phyloP scores from a whole-genome alignment of 2,888 invertebrate genomes.

The Crossocerus cetratus region DNA sequence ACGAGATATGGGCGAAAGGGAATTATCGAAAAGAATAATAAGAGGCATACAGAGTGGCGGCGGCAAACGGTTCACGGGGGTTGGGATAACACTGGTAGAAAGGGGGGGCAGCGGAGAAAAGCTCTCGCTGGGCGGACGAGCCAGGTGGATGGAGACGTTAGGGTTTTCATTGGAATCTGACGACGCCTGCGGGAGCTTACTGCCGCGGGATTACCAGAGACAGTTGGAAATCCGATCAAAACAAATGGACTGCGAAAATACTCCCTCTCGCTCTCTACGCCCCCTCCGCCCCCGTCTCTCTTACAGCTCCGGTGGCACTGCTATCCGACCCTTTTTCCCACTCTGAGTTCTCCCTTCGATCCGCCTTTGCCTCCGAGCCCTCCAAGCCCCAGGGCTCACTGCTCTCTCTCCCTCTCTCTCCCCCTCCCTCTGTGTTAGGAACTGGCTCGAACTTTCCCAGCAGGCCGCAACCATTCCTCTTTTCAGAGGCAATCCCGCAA shows the following conservation, averaged over 20 bases:
- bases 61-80: slow-evolving; percentile 4
- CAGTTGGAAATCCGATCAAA: slow-evolving; percentile 75
- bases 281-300: slow-evolving; percentile 42
- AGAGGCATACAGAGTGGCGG: background rate
- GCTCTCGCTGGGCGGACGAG: slow-evolving; percentile 20
- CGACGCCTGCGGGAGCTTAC: slow-evolving; percentile 72
- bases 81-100: slow-evolving; percentile 15
- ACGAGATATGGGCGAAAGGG: background rate
- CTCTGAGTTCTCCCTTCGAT: slow-evolving; percentile 61
- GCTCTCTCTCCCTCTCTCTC: too few relatives aligned
- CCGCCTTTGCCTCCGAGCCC: slow-evolving; percentile 51
- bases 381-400: slow-evolving; percentile 5
- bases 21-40: background rate
- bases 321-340: too few relatives aligned
- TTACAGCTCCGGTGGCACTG: slow-evolving; percentile 73
- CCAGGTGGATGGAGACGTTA: slow-evolving; percentile 64
- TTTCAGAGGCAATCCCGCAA: slow-evolving; percentile 64
- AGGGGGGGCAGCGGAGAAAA: slow-evolving; percentile 34
- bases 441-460: slow-evolving; percentile 65
- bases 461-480: too few relatives aligned
- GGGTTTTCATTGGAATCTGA: slow-evolving; percentile 72
- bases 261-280: slow-evolving; percentile 25
- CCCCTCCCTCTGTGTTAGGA: slow-evolving; percentile 21
- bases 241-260: slow-evolving; percentile 75
- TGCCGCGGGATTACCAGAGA: slow-evolving; percentile 71